Evolutionary conservation across 2,797 vertebrate genomes (phyloP).

Genomic region (Poeciliopsis paucimaculata): DNA sequence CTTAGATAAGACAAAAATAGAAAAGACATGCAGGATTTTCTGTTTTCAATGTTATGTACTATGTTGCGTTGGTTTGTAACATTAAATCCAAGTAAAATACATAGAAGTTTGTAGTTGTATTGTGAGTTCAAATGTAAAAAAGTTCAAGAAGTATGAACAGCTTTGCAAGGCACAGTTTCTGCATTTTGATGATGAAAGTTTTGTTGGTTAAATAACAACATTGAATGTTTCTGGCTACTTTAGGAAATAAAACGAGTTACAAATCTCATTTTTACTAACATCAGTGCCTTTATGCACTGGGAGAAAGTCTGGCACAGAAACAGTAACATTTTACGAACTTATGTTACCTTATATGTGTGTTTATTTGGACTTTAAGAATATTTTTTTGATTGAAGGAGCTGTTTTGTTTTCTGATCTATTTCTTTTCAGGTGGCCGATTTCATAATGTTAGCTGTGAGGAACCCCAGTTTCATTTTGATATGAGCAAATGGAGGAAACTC

Average conservation of each 20-base stretch:
- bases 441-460: slow-evolving; percentile 47
- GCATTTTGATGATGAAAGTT: neutral
- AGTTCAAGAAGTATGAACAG: neutral
- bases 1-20: neutral
- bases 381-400: neutral
- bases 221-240: neutral
- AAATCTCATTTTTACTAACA: neutral
- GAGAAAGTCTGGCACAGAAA: neutral
- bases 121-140: neutral
- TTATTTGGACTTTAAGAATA: neutral
- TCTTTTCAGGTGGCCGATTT: slow-evolving; percentile 50
- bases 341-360: neutral
- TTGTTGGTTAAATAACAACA: neutral
- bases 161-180: neutral
- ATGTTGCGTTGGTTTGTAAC: neutral
- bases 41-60: neutral
- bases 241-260: neutral
- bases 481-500: slow-evolving; percentile 58
- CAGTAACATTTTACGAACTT: neutral
- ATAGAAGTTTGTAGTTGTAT: neutral
- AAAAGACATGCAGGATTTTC: neutral
- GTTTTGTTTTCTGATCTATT: slow-evolving; percentile 13
- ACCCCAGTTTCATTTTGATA: slow-evolving; percentile 40
- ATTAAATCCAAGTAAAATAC: neutral
- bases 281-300: neutral